A percentile compares a stretch with the other conserved stretches of the same genome.
These are phyloP conservation scores for Propithecus perrieri DNA, from an alignment of 2,797 vertebrate species.

Conservation along the genomic window DNA sequence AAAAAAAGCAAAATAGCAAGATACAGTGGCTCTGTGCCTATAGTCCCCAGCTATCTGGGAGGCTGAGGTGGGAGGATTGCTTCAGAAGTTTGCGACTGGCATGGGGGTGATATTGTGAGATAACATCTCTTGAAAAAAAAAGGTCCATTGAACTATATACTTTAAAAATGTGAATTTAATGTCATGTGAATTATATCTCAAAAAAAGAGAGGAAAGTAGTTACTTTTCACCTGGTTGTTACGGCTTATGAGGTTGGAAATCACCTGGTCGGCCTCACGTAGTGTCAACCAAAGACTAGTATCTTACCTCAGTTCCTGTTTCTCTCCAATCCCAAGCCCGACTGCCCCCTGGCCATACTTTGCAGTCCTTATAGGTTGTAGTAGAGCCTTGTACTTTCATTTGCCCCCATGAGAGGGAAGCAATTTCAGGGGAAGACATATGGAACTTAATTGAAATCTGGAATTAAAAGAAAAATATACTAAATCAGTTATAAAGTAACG, in stretches of 20 bases:
- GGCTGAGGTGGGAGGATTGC: background rate
- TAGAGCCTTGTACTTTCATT: slow-evolving; percentile 93
- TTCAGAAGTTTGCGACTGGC: background rate
- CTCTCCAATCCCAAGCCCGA: slow-evolving; percentile 96
- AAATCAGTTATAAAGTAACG: slow-evolving; percentile 7
- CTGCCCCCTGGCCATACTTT: slow-evolving; percentile 98
- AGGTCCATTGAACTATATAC: background rate
- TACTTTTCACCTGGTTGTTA: background rate
- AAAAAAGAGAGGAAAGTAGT: background rate
- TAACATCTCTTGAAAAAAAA: background rate
- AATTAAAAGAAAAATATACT: slow-evolving; percentile 75
- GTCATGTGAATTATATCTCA: background rate
- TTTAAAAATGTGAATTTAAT: background rate
- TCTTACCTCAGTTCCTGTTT: slow-evolving; percentile 96
- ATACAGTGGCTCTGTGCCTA: background rate
- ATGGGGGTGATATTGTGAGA: background rate
- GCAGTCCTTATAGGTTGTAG: slow-evolving; percentile 94
- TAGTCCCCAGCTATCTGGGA: background rate
- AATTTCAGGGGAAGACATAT: slow-evolving; percentile 95
- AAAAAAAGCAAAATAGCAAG: background rate
- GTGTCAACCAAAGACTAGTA: background rate
- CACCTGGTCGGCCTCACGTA: background rate
- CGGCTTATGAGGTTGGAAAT: background rate
- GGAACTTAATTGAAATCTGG: slow-evolving; percentile 72
- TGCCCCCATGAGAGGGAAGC: slow-evolving; percentile 94